A percentile compares a stretch with the other conserved stretches of the same genome.
Conservation (phyloP, 1,140 invertebrate species). For the Pseudobourletiella spinata region DNA sequence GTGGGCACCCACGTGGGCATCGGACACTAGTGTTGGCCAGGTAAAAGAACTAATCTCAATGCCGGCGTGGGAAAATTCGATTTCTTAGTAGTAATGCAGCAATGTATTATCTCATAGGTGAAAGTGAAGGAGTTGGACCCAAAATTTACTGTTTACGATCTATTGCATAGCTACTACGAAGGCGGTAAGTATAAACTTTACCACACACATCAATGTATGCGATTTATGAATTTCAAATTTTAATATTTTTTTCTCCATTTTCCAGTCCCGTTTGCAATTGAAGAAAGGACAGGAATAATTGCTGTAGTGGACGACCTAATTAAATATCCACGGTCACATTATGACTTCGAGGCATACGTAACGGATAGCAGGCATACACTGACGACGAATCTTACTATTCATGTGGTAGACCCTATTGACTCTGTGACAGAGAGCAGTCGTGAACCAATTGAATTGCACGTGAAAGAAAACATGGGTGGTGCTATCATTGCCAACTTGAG, state of each 20-base stretch:
- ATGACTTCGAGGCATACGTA: slow-evolving; percentile 72
- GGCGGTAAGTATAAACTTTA: too few relatives aligned
- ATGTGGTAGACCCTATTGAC: slow-evolving; percentile 66
- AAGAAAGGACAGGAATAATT: slow-evolving; percentile 76
- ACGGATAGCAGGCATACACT: slow-evolving; percentile 57
- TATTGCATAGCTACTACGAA: slow-evolving; percentile 68
- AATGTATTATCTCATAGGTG: slow-evolving; percentile 38
- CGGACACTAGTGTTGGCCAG: slow-evolving; percentile 77
- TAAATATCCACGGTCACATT: slow-evolving; percentile 55
- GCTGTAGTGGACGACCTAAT: slow-evolving; percentile 66
- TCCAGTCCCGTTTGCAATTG: slow-evolving; percentile 78
- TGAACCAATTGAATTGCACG: slow-evolving; percentile 62
- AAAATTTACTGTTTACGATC: slow-evolving; percentile 59
- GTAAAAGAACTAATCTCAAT: slow-evolving; percentile 43
- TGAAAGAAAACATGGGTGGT: slow-evolving; percentile 65
- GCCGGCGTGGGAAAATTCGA: too few relatives aligned
- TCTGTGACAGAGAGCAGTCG: slow-evolving; percentile 54
- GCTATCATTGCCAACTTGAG: slow-evolving; percentile 57
- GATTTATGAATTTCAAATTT: too few relatives aligned
- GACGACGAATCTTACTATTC: slow-evolving; percentile 70
- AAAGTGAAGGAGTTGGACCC: slow-evolving; percentile 60
- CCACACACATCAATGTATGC: too few relatives aligned
- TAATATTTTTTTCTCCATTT: too few relatives aligned
- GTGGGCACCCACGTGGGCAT: slow-evolving; percentile 58
- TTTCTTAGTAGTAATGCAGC: too few relatives aligned